phyloP scores from a whole-genome alignment of 2,797 vertebrate species.

The Arctocebus calabarensis region DNA sequence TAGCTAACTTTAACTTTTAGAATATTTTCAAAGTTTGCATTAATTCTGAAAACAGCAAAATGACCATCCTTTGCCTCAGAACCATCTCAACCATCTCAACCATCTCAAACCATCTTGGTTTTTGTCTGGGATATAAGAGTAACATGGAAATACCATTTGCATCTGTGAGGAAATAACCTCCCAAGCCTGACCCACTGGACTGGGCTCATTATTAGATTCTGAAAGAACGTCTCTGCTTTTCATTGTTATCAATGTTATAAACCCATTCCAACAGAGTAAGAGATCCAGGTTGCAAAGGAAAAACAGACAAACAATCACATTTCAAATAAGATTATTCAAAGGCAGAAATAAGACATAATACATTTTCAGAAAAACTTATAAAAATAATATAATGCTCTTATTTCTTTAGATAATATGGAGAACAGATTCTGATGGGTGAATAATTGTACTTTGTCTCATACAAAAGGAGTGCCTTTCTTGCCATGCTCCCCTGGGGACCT shows the following conservation, averaged over 20 bases:
- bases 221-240: constrained; percentile 12
- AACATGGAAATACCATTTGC: background rate
- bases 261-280: constrained; percentile 33
- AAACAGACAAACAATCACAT: constrained; percentile 57
- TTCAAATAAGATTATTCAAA: constrained; percentile 52
- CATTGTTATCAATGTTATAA: constrained; percentile 4
- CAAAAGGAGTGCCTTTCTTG: constrained; percentile 41
- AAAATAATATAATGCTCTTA: background rate
- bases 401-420: constrained; percentile 10
- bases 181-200: background rate
- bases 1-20: background rate
- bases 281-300: constrained; percentile 67
- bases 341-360: background rate
- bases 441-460: background rate
- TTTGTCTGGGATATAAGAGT: background rate
- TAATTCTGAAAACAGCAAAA: constrained; percentile 2
- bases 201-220: background rate
- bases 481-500: background rate
- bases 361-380: constrained; percentile 49
- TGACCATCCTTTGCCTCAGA: background rate
- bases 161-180: background rate
- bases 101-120: background rate
- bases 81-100: background rate
- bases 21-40: constrained; percentile 41
- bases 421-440: background rate